These are phyloP conservation scores for Paraplagusia blochii DNA, from an alignment of 2,113 vertebrate species.

Conservation along the genomic window DNA sequence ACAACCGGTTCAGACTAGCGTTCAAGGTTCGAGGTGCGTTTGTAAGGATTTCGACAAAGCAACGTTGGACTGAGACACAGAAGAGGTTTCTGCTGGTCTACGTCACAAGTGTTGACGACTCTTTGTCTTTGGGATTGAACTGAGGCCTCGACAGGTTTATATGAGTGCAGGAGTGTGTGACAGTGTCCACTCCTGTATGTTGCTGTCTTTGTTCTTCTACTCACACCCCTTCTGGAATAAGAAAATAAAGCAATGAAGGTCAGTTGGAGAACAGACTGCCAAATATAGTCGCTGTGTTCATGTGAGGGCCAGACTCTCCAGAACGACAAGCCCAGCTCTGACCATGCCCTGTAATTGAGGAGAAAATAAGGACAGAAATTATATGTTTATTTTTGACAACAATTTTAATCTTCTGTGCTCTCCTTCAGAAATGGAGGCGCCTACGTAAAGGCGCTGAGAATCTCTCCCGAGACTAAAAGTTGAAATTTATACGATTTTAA, in stretches of 20 bases:
- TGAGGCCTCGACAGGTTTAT: conserved; percentile 18
- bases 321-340: conserved; percentile 77
- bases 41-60: neutral
- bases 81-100: neutral
- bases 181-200: conserved; percentile 38
- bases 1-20: conserved; percentile 52
- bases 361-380: conserved; percentile 85
- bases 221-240: conserved; percentile 61
- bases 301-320: conserved; percentile 81
- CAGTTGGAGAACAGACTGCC: conserved; percentile 79
- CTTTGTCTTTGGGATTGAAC: neutral
- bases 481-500: conserved; percentile 34
- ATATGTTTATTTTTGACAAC: conserved; percentile 87
- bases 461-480: conserved; percentile 62
- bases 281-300: conserved; percentile 81
- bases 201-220: conserved; percentile 58
- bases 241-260: conserved; percentile 76
- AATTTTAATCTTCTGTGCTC: conserved; percentile 84
- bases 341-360: conserved; percentile 84
- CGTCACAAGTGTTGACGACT: conserved; percentile 6
- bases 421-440: conserved; percentile 77
- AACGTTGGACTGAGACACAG: neutral
- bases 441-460: conserved; percentile 75
- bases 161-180: conserved; percentile 33
- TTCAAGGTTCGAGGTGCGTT: conserved; percentile 40